Conservation (phyloP, 2,888 invertebrate species). For the Amiota mariae region DNA sequence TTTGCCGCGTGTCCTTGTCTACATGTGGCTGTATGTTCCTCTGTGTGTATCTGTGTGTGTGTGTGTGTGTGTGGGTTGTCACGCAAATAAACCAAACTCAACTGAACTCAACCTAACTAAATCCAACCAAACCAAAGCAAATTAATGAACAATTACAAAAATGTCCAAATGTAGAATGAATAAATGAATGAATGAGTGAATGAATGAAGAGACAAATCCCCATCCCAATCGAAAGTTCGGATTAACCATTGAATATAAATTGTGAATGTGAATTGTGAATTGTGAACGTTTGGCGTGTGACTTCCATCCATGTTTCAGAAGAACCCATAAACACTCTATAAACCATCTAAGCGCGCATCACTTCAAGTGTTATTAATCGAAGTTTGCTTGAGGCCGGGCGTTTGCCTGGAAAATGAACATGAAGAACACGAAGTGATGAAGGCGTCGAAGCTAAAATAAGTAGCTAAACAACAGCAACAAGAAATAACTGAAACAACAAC, state of each 20-base stretch:
- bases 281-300: too few species aligned
- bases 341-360: slow-evolving; percentile 20
- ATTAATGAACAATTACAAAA: slow-evolving; percentile 10
- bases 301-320: too few species aligned
- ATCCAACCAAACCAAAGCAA: neutral
- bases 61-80: slow-evolving; percentile 8
- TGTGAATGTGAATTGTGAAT: too few species aligned
- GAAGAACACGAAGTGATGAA: neutral
- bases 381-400: slow-evolving; percentile 22
- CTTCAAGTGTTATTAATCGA: slow-evolving; percentile 28
- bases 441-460: slow-evolving; percentile 27
- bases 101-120: too few species aligned
- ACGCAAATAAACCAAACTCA: too few species aligned
- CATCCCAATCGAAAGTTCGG: neutral
- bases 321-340: neutral
- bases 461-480: slow-evolving; percentile 4
- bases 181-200: too few species aligned
- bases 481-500: neutral
- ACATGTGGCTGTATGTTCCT: neutral
- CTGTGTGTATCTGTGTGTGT: neutral
- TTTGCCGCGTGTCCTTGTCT: slow-evolving; percentile 14
- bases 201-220: too few species aligned
- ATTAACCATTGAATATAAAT: too few species aligned
- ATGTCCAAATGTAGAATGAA: too few species aligned
- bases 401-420: slow-evolving; percentile 21